Evolutionary conservation across 35 echinoderm and acorn worm genomes (phyloP), one percentile per base, ranked within the genome.

Genomic region (Apostichopus parvimensis): DNA sequence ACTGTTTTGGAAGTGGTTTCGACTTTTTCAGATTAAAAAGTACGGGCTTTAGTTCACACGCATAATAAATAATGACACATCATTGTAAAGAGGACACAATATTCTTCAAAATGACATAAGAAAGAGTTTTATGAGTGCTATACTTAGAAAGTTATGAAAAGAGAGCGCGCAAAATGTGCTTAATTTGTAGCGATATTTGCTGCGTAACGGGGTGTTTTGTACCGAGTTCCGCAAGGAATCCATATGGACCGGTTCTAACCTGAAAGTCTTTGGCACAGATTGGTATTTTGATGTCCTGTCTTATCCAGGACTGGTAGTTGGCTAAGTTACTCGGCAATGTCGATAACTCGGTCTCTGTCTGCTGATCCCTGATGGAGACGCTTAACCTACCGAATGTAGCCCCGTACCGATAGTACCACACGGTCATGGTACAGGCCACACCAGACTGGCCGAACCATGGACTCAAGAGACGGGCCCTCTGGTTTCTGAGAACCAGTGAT

Each of bases 351-450:
- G 8, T 24, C 6, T 92, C 78, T 54, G 52, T 34, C 23, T 66
- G 6, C 15, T 55, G 28, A 4, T 65, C 62, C 57, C 34, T 88
- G 22, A 59, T 53, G 13, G 79, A 88, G 56, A 81, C 58, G 9
- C 54, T 77, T 0, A 93, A 57, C 9, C 78, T 14, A 6, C 92
- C 92, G 26, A 79, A 80, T 18, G 73, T 23, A 53, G 60, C 83
- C 57, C 92, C 92, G 22, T 87, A 87, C 21, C 84, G 85, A 70
- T 93, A 87, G 17, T 93, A 93, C 92, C 92, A 93, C 54, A 93
- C 64, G 54, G 64, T 75, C 56, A 93, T 70, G 57, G 78, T 13
- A 72, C 91, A 92, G 54, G 78, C 68, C 4, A 92, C 9, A 14
- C 91, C 91, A 55, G 91, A 34, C 91, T 82, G 53, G 28, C 78